Evolutionary conservation across 2,888 invertebrate species (phyloP), one percentile per base, ranked within the genome.

Genomic region (Andrena bucephala): DNA sequence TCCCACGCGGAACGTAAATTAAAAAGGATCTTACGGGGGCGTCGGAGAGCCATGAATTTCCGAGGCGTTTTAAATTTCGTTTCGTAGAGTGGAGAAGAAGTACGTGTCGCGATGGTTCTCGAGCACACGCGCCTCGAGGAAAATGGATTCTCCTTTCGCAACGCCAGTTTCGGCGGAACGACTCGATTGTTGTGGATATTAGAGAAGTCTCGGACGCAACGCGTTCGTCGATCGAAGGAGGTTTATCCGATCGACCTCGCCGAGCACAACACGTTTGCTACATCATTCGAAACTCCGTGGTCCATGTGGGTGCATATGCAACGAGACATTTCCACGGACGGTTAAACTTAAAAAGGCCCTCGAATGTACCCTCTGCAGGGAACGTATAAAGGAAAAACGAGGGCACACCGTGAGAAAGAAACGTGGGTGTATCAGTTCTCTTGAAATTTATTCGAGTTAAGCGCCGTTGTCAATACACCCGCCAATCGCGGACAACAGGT

Each of bases 311-410:
- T 68, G 82, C 79, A 68, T 65, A 65, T 66, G 71, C 66, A 69
- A 72, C 60, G 76, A 73, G 71, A 69, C 60, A 69, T 80, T 71
- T 70, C 66, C 70, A 71, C 65, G 73, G 70, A 27, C 52, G 80
- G 76, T 83, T 80, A 83, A 74, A 76, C 67, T 50, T 16, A 42
- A 71, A 79, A 52, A 67, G 57, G 75, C 52, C 57, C 77, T 74
- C 74, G 27, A 70, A 57, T 69, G 54, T 36, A 33, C 29, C n/a
- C 42, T 52, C 13, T 2, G 10, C 27, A 31, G 33, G 52, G 31
- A 52, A 68, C 20, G 20, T 27, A n/a, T 36, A 52, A 62, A 36
- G 27, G 60, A 71, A 74, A 42, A 66, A 16, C 8, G 13, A 29
- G 27, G n/a, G 13, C 4, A 16, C 4, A 42, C 16, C 42, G 13